Percentiles rank a stretch among this genome's conserved stretches.
Evolutionary conservation across 2,888 invertebrate species (phyloP).

Genomic region (Lumbricus terrestris): DNA sequence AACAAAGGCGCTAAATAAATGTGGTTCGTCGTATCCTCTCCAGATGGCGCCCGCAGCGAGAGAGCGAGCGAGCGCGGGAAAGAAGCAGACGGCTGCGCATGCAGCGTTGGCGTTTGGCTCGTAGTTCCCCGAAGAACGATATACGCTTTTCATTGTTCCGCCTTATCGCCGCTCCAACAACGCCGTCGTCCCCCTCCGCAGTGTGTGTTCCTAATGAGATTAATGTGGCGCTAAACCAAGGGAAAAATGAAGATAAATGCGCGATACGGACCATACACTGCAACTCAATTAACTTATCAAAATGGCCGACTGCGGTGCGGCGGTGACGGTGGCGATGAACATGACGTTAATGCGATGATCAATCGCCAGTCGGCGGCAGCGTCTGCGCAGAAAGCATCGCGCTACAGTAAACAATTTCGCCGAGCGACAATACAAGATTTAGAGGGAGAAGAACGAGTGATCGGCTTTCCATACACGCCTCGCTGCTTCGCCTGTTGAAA

Average conservation of each 20-base stretch:
- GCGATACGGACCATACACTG: neutral
- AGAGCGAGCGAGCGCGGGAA: neutral
- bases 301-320: neutral
- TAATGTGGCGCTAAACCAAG: slow-evolving; percentile 4
- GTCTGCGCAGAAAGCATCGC: neutral
- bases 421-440: neutral
- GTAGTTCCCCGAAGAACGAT: neutral
- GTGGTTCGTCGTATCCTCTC: neutral
- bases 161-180: neutral
- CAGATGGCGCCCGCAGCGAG: neutral
- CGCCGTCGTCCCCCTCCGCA: neutral
- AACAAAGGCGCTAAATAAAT: slow-evolving; percentile 11
- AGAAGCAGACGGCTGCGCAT: neutral
- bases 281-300: slow-evolving; percentile 12
- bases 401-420: neutral
- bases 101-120: too few species aligned
- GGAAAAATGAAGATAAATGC: slow-evolving; percentile 15
- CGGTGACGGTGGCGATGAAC: too few species aligned
- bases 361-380: neutral
- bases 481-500: neutral
- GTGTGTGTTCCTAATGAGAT: neutral
- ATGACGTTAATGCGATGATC: neutral
- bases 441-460: neutral
- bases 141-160: neutral
- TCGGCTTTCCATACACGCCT: neutral